Evolutionary conservation across 2,797 vertebrate genomes (phyloP).

Genomic region (Amphiprion clarkii): DNA sequence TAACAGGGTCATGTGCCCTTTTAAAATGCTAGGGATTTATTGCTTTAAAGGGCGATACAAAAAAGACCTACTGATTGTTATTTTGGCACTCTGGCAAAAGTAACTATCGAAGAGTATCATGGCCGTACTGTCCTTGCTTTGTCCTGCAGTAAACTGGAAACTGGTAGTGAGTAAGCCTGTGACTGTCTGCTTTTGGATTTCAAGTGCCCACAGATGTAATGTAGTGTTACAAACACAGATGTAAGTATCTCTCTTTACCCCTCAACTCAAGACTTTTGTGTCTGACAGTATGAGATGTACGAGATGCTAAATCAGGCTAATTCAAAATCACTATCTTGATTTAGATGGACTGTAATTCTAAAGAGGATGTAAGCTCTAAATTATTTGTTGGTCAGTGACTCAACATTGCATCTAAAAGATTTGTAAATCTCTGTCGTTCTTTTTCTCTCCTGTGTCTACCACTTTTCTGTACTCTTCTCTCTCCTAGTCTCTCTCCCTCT

Average conservation of each 20-base stretch:
- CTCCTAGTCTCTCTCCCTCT: background rate
- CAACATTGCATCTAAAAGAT: constrained; percentile 8
- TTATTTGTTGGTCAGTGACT: constrained; percentile 2
- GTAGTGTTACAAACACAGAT: background rate
- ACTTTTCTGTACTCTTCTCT: background rate
- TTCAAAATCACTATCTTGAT: background rate
- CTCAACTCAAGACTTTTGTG: background rate
- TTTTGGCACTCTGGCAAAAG: constrained; percentile 5
- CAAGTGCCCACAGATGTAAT: background rate
- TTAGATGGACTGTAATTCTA: background rate
- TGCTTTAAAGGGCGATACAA: background rate
- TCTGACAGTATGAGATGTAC: background rate
- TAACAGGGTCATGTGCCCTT: background rate
- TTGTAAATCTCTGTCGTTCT: background rate
- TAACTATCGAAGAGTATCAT: background rate
- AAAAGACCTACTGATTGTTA: background rate
- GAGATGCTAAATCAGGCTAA: background rate
- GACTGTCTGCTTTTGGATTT: background rate
- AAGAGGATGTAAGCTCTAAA: background rate
- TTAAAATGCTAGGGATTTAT: background rate
- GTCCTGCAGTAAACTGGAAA: constrained; percentile 15
- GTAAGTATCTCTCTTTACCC: background rate
- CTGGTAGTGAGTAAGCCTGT: background rate
- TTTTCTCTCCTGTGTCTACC: constrained; percentile 1
- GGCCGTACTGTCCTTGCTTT: constrained; percentile 18